phyloP scores from a whole-genome alignment of 2,888 invertebrate genomes.

The Stictocephala bisonia region DNA sequence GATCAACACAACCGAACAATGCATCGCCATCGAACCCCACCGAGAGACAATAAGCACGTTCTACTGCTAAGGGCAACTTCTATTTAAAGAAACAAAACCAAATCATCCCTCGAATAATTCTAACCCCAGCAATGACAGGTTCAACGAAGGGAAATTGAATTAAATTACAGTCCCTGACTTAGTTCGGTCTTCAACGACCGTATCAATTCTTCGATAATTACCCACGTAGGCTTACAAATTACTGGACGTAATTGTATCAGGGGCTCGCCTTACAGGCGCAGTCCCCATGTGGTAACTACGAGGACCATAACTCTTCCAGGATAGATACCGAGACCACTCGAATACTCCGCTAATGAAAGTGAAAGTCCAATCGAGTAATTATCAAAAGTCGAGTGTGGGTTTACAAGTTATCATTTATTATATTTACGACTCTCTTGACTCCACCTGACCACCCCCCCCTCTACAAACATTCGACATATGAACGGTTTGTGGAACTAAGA shows the following conservation, averaged over 20 bases:
- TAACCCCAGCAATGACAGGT: constrained; percentile 5
- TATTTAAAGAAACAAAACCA: not conserved
- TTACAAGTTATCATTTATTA: constrained; percentile 35
- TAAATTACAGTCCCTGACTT: constrained; percentile 18
- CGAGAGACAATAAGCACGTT: not conserved
- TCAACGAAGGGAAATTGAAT: constrained; percentile 28
- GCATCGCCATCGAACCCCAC: not conserved
- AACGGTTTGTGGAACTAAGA: constrained; percentile 32
- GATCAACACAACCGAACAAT: too few relatives aligned
- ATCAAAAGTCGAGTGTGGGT: constrained; percentile 32
- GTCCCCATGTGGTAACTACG: constrained; percentile 15
- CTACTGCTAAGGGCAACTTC: not conserved
- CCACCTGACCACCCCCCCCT: too few relatives aligned
- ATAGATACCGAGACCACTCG: constrained; percentile 10
- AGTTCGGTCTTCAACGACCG: constrained; percentile 8
- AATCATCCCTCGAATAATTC: not conserved
- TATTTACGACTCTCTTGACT: constrained; percentile 21
- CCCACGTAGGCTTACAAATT: constrained; percentile 23
- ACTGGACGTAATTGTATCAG: not conserved
- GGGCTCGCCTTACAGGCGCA: not conserved
- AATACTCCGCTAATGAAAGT: constrained; percentile 28
- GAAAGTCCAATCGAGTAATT: constrained; percentile 35
- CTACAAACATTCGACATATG: too few relatives aligned
- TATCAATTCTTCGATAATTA: constrained; percentile 26
- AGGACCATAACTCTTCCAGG: not conserved